Percentiles rank a stretch among this genome's conserved stretches.
Evolutionary conservation across 92 coral and sea anemone genomes (phyloP).

Genomic region (Diadumene lineata): DNA sequence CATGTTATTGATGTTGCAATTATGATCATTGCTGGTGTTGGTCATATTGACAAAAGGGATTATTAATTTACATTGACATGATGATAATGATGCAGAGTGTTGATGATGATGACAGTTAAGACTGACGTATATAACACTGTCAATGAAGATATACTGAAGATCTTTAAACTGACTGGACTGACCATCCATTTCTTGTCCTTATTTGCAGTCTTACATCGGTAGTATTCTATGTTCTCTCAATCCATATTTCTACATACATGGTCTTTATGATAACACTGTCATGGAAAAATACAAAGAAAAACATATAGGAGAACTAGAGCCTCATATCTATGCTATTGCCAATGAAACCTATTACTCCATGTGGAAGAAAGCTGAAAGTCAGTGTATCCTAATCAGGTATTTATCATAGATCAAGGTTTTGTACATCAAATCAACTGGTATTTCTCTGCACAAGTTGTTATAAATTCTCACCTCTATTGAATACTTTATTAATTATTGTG

Average conservation of each 20-base stretch:
- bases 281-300: slow-evolving; percentile 78
- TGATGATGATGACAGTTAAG: too few species aligned
- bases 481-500: too few species aligned
- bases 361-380: slow-evolving; percentile 92
- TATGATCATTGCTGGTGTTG: too few species aligned
- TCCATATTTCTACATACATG: slow-evolving; percentile 80
- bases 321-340: slow-evolving; percentile 95
- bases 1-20: background rate
- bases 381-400: slow-evolving; percentile 96
- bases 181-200: too few species aligned
- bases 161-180: background rate
- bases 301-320: slow-evolving; percentile 94
- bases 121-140: too few species aligned
- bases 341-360: slow-evolving; percentile 95
- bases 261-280: slow-evolving; percentile 74
- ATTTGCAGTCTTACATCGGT: slow-evolving; percentile 90
- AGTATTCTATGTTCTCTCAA: slow-evolving; percentile 91
- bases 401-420: too few species aligned
- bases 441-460: too few species aligned
- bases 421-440: too few species aligned
- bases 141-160: background rate
- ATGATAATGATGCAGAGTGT: too few species aligned
- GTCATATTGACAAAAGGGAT: too few species aligned
- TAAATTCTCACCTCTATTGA: too few species aligned
- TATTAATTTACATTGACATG: too few species aligned